Evolutionary conservation across 2,113 vertebrate genomes (phyloP), one percentile per base, ranked within the genome.

Genomic region (Stigmatopora argus): DNA sequence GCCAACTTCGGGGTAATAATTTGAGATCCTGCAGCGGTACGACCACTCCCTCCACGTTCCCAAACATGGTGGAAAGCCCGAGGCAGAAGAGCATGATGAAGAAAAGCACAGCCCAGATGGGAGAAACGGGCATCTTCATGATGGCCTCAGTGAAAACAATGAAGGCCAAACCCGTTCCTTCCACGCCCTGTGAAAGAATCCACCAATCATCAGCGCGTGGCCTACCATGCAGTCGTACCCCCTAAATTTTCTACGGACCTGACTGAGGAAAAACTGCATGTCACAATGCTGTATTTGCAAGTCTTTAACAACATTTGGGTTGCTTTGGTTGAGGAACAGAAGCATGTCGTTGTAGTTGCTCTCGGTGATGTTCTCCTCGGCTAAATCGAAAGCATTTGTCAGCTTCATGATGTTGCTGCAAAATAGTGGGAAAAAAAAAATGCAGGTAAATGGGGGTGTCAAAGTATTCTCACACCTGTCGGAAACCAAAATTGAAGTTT

Each of bases 81-180:
- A 98, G 88, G 73, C 97, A 99, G 89, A 99, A 97, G n/a, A 99
- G 93, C 97, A 99, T 98, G 86, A 93, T 41, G 75, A 99, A 99
- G 90, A 99, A 99, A 4, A 98, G 92, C 4, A 98, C 89, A 0
- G 97, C 90, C 97, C 97, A 98, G 17, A 99, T 61, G 0, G 94
- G 95, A 1, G 96, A 92, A 65, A 93, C 0, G 0, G 97, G 96
- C 96, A 98, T 98, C 85, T 92, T 95, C 72, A 92, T 96, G 85
- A 98, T 98, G 69, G 97, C 96, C 81, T 98, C 96, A 0, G 96
- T 99, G 90, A 98, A 99, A 66, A 97, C 93, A 44, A 99, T 98
- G 87, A 99, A 98, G 60, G 96, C 97, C 63, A 99, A 75, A 11
- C 97, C 97, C 0, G 95, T 97, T 79, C 96, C 97, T 84, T 98